Evolutionary conservation across 2,797 vertebrate genomes (phyloP).

Genomic region (Acrossocheilus wenchowensis): DNA sequence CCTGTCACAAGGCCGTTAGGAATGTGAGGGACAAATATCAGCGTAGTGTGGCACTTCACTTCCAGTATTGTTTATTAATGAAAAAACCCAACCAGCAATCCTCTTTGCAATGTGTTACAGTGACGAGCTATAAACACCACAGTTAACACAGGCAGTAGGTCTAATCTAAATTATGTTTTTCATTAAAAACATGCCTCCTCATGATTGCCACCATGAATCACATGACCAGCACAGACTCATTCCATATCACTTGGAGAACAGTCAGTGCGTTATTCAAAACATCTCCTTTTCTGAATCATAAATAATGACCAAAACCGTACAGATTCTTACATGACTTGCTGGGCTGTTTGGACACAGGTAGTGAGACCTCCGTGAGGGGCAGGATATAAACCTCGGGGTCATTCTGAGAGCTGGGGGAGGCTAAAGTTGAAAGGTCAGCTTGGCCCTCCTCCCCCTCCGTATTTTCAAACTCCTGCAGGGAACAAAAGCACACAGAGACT

Average conservation of each 20-base stretch:
- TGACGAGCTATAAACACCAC: background rate
- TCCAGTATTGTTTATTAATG: background rate
- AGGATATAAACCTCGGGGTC: conserved; percentile 95
- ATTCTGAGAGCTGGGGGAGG: conserved; percentile 87
- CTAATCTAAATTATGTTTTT: background rate
- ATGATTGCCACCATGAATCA: too few species aligned
- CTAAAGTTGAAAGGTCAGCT: conserved; percentile 85
- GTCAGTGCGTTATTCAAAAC: background rate
- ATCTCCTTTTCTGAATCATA: background rate
- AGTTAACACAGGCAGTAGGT: background rate
- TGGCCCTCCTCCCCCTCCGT: conserved; percentile 90
- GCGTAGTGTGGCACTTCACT: background rate
- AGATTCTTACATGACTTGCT: conserved; percentile 90
- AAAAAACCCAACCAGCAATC: background rate
- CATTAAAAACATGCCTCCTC: background rate
- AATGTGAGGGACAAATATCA: conserved; percentile 26
- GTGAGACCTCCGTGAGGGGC: conserved; percentile 93
- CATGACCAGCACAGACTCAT: background rate
- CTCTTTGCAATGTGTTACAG: background rate
- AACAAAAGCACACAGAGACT: conserved; percentile 28
- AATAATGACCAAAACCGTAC: background rate
- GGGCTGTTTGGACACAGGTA: conserved; percentile 94
- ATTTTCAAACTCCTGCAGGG: conserved; percentile 93
- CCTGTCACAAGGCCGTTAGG: conserved; percentile 36
- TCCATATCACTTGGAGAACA: background rate